These are phyloP conservation scores for Leptothorax acervorum DNA, from an alignment of 2,888 invertebrate species.

Conservation along the genomic window DNA sequence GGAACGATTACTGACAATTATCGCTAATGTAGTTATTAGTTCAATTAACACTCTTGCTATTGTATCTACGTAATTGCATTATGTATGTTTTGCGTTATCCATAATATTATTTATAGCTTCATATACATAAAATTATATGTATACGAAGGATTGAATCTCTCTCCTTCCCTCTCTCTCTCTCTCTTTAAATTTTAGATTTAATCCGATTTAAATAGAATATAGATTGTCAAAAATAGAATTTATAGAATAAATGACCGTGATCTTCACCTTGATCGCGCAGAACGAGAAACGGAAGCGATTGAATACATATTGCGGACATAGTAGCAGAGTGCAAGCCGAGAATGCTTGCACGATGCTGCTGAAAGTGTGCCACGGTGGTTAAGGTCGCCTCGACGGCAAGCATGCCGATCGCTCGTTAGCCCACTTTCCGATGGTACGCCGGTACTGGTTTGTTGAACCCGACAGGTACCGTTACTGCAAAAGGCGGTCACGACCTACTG, in stretches of 20 bases:
- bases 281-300: conserved; percentile 43
- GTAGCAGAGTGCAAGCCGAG: not conserved
- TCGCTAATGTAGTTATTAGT: no score
- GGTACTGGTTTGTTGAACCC: conserved; percentile 82
- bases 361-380: conserved; percentile 83
- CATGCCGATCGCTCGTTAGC: conserved; percentile 81
- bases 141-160: not conserved
- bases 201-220: not conserved
- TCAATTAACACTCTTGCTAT: no score
- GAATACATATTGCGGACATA: conserved; percentile 1
- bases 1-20: not conserved
- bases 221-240: not conserved
- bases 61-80: no score
- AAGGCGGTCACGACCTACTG: conserved; percentile 85
- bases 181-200: not conserved
- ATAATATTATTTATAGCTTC: not conserved
- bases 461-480: conserved; percentile 82
- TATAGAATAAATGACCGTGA: conserved; percentile 33
- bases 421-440: conserved; percentile 78
- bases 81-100: not conserved
- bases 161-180: not conserved
- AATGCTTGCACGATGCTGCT: conserved; percentile 27
- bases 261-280: conserved; percentile 28
- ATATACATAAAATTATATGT: not conserved
- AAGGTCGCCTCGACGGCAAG: conserved; percentile 77